phyloP scores from a whole-genome alignment of 2,113 vertebrate species.

The Galemys pyrenaicus region DNA sequence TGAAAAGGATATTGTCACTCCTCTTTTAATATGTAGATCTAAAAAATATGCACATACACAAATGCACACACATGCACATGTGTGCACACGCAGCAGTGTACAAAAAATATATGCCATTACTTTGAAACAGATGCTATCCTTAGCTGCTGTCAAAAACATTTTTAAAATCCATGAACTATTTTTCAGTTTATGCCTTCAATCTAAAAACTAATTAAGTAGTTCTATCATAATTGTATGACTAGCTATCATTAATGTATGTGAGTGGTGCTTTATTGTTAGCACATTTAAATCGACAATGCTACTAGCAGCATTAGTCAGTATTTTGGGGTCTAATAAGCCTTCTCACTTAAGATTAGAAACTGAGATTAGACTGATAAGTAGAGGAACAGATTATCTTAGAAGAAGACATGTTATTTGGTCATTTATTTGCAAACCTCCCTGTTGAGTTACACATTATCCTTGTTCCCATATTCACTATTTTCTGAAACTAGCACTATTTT shows the following conservation, averaged over 20 bases:
- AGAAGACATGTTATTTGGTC: not conserved
- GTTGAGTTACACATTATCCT: not conserved
- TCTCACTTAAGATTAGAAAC: not conserved
- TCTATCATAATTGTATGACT: not conserved
- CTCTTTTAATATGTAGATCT: conserved; percentile 22
- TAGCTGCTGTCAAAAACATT: not conserved
- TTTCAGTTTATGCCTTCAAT: conserved; percentile 28
- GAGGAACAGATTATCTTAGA: not conserved
- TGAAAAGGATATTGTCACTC: conserved; percentile 41
- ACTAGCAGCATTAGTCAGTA: not conserved
- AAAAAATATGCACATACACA: not conserved
- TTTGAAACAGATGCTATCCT: conserved; percentile 18
- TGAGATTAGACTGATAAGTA: not conserved
- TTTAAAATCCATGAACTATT: not conserved
- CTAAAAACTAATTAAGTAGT: conserved; percentile 9
- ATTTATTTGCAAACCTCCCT: not conserved
- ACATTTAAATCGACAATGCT: conserved; percentile 29
- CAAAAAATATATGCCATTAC: not conserved
- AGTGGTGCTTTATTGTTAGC: not conserved
- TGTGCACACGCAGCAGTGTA: not conserved
- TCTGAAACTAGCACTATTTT: not conserved
- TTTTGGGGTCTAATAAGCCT: not conserved
- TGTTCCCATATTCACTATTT: not conserved
- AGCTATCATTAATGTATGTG: not conserved
- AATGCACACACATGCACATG: not conserved